Evolutionary conservation across 1,140 invertebrate genomes (phyloP).

Genomic region (Cydia strobilella): DNA sequence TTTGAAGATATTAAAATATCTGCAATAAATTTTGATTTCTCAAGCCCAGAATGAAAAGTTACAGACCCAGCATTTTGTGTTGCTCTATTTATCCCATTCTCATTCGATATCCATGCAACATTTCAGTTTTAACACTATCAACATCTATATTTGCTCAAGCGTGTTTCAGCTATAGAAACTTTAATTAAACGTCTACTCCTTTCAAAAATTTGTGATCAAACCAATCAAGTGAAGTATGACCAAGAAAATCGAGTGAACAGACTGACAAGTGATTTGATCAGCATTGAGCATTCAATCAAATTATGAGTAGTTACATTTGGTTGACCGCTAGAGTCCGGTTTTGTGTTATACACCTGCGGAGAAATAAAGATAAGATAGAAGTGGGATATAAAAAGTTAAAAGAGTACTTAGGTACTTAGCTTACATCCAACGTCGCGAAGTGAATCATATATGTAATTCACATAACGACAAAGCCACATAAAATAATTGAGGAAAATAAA

Average conservation of each 20-base stretch:
- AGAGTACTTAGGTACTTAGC: slow-evolving; percentile 58
- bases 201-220: slow-evolving; percentile 61
- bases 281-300: slow-evolving; percentile 66
- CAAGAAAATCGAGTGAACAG: slow-evolving; percentile 67
- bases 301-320: slow-evolving; percentile 79
- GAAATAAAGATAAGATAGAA: slow-evolving; percentile 78
- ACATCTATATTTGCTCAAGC: slow-evolving; percentile 64
- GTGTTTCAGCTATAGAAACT: slow-evolving; percentile 55
- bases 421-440: slow-evolving; percentile 52
- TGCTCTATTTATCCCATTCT: slow-evolving; percentile 40
- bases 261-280: slow-evolving; percentile 71
- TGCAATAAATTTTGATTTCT: slow-evolving; percentile 44
- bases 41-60: slow-evolving; percentile 65
- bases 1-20: slow-evolving; percentile 35
- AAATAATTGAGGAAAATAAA: slow-evolving; percentile 49
- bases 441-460: slow-evolving; percentile 52
- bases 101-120: slow-evolving; percentile 55
- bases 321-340: slow-evolving; percentile 80
- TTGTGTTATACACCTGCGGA: slow-evolving; percentile 81
- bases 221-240: slow-evolving; percentile 70
- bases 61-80: slow-evolving; percentile 36
- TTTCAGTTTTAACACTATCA: slow-evolving; percentile 46
- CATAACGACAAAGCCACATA: slow-evolving; percentile 64
- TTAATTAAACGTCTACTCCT: slow-evolving; percentile 57
- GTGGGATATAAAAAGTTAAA: slow-evolving; percentile 59